Evolutionary conservation across 1,140 invertebrate species (phyloP), one percentile per base, ranked within the genome.

Genomic region (Cydia fagiglandana): DNA sequence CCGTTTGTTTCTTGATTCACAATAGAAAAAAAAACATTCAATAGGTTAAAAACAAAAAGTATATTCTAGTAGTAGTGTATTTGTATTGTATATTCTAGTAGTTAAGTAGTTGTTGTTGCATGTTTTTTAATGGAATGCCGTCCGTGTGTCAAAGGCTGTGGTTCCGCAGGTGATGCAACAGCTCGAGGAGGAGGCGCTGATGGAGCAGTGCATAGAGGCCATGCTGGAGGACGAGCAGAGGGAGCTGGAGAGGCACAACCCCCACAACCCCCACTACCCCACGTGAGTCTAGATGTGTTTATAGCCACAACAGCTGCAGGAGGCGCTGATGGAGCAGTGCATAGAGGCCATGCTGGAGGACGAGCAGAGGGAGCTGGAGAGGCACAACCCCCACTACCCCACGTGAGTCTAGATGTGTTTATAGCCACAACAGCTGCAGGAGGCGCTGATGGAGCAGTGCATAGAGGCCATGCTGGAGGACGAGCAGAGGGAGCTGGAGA

Each of bases 251-350:
- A 91, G 93, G 74, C 83, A 93, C 84, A 88, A 93, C 83, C 91
- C 93, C 20, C 83, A 93, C 84, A 88, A 93, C 83, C 91, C 93
- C 20, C 91, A 93, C 68, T 93, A 93, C 74, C 89, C 94, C 76
- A 94, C 93, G 77, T 95, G 88, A n/a, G n/a, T n/a, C n/a, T n/a
- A n/a, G n/a, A n/a, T n/a, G n/a, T n/a, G n/a, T n/a, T n/a, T n/a
- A n/a, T n/a, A n/a, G n/a, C n/a, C n/a, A 91, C 96, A 97, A 91
- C 95, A 97, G 84, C 88, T 98, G 88, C 97, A 97, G 88, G 97
- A 98, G 87, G 97, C 96, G 64, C 88, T 97, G 15, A 97, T 97
- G 95, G 96, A 97, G 84, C 96, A 97, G 86, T 97, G 97, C 84
- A 95, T 97, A 74, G 96, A 97, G 83, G 96, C 96, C 15, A 97